These are phyloP conservation scores for Aphis craccivora DNA, from an alignment of 1,140 invertebrate species.

Conservation along the genomic window DNA sequence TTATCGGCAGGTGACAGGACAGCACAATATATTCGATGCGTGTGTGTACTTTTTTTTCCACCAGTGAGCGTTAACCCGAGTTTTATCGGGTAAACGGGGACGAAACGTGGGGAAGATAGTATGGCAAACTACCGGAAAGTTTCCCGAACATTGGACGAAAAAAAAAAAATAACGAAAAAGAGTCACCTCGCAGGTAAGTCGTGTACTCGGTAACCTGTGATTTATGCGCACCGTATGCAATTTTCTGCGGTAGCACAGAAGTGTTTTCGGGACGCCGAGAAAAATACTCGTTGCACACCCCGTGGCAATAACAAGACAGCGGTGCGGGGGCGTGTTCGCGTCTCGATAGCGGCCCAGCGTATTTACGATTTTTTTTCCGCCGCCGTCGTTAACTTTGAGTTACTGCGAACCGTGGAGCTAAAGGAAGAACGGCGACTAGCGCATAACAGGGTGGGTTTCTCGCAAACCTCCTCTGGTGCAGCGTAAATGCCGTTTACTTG, in stretches of 20 bases:
- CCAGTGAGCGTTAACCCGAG: not conserved
- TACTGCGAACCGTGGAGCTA: not conserved
- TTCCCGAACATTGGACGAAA: not conserved
- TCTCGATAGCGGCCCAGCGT: not conserved
- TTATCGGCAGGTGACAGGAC: not conserved
- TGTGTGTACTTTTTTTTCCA: not conserved
- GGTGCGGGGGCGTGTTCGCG: not conserved
- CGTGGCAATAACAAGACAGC: not conserved
- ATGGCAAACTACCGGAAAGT: not conserved
- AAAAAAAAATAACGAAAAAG: not conserved
- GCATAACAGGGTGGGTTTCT: not conserved
- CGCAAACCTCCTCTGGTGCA: not conserved
- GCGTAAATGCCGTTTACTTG: not conserved
- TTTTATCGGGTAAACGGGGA: not conserved
- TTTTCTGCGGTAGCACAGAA: not conserved
- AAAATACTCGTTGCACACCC: not conserved
- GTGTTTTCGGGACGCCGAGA: not conserved
- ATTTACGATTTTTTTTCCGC: conserved; percentile 18
- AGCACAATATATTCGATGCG: not conserved
- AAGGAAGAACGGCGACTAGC: not conserved
- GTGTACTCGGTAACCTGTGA: not conserved
- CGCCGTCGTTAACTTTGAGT: not conserved
- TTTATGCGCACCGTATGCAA: conserved; percentile 41
- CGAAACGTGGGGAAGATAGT: not conserved
- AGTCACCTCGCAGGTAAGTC: not conserved